Conservation (phyloP, 2,113 vertebrate genomes). For the rabbit (Oryctolagus cuniculus) region mOryCun1.1 NC_091435.1:78912501-78913000, state of each 20-base stretch:
- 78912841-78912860: conserved; percentile 96
- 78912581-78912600: conserved; percentile 13
- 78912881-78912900: conserved; percentile 69
- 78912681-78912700: conserved; percentile 94
- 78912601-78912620: background rate
- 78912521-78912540: background rate
- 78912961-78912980: conserved; percentile 24
- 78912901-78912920: conserved; percentile 61
- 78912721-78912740: conserved; percentile 98
- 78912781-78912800: conserved; percentile 80
- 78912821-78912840: conserved; percentile 90
- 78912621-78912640: conserved; percentile 44
- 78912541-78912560: background rate
- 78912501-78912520: background rate
- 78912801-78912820: conserved; percentile 93
- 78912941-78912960: conserved; percentile 38
- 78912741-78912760: conserved; percentile 95
- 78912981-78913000: conserved; percentile 56
- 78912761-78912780: conserved; percentile 90
- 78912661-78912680: conserved; percentile 54
- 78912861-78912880: conserved; percentile 90
- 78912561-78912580: background rate
- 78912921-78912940: conserved; percentile 42
- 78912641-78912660: conserved; percentile 36
- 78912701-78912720: conserved; percentile 92